A percentile compares a stretch with the other conserved stretches of the same genome.
Evolutionary conservation across 2,888 invertebrate genomes (phyloP).

Genomic region (Drosophila colorata): DNA sequence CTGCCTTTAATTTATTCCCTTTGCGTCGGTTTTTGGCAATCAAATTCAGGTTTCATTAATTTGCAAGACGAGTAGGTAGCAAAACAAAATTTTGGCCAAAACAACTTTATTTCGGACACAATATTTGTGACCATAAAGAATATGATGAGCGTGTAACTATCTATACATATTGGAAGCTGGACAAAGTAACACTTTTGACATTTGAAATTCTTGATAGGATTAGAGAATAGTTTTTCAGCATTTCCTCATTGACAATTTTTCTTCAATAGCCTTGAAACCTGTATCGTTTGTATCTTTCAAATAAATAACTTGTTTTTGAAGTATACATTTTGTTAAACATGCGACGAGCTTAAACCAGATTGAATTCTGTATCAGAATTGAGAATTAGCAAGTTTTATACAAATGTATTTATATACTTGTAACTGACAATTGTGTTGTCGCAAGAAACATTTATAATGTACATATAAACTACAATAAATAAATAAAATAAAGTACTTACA

Average conservation of each 20-base stretch:
- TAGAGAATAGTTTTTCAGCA: neutral
- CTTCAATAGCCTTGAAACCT: neutral
- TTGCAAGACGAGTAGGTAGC: constrained; percentile 43
- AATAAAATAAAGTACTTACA: constrained; percentile 29
- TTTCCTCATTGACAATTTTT: neutral
- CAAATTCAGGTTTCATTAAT: constrained; percentile 46
- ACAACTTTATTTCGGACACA: constrained; percentile 32
- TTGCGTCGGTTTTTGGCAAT: constrained; percentile 23
- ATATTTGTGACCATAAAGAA: constrained; percentile 6
- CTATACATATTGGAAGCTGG: neutral
- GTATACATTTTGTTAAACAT: neutral
- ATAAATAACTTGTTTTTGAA: neutral
- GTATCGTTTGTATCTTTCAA: neutral
- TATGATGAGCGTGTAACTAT: neutral
- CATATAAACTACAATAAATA: neutral
- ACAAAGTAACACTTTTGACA: constrained; percentile 5
- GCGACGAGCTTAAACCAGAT: neutral
- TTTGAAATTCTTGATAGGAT: neutral
- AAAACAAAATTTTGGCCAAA: constrained; percentile 18
- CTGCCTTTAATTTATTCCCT: constrained; percentile 41
- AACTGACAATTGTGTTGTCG: neutral
- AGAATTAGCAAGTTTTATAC: neutral
- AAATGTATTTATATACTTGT: neutral
- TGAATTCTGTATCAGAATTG: neutral
- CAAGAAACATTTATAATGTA: constrained; percentile 4